Percentiles rank a stretch among this genome's conserved stretches.
Conservation (phyloP, 1,140 invertebrate species). For the Drosophila parabipectinata region DNA sequence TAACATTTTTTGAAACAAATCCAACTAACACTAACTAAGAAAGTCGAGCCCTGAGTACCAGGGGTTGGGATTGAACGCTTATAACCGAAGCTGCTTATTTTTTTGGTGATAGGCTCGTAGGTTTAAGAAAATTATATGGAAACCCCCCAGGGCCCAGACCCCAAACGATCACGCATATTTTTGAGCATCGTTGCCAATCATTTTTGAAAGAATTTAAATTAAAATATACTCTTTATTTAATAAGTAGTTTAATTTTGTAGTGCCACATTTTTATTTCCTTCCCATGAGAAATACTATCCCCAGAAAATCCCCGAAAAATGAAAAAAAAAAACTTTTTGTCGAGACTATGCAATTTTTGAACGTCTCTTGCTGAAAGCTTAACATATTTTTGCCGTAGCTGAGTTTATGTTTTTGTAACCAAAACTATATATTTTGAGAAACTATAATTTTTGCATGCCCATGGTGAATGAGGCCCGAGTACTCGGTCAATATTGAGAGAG, state of each 20-base stretch:
- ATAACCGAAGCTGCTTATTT: constrained; percentile 53
- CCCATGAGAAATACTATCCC: constrained; percentile 19
- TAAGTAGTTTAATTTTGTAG: constrained; percentile 59
- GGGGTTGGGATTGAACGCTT: constrained; percentile 39
- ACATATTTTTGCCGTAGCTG: constrained; percentile 23
- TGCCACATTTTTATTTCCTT: constrained; percentile 33
- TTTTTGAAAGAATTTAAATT: constrained; percentile 54
- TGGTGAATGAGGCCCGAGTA: constrained; percentile 28
- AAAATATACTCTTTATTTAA: constrained; percentile 10
- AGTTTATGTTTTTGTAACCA: constrained; percentile 37
- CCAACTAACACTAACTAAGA: constrained; percentile 51
- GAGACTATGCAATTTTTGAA: constrained; percentile 77
- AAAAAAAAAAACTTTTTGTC: constrained; percentile 62
- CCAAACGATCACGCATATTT: constrained; percentile 77
- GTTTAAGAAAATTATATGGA: constrained; percentile 55
- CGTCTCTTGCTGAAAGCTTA: constrained; percentile 55
- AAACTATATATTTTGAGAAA: constrained; percentile 33
- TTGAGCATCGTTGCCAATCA: constrained; percentile 77
- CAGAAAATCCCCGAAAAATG: constrained; percentile 13
- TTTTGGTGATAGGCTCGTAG: constrained; percentile 58
- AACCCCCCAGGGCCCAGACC: constrained; percentile 2
- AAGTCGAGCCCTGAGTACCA: constrained; percentile 2
- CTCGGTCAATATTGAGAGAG: constrained; percentile 17
- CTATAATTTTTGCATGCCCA: constrained; percentile 57
- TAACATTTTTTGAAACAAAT: constrained; percentile 81